Evolutionary conservation across 2,113 vertebrate genomes (phyloP).

Genomic region (Ceyx cyanopectus): DNA sequence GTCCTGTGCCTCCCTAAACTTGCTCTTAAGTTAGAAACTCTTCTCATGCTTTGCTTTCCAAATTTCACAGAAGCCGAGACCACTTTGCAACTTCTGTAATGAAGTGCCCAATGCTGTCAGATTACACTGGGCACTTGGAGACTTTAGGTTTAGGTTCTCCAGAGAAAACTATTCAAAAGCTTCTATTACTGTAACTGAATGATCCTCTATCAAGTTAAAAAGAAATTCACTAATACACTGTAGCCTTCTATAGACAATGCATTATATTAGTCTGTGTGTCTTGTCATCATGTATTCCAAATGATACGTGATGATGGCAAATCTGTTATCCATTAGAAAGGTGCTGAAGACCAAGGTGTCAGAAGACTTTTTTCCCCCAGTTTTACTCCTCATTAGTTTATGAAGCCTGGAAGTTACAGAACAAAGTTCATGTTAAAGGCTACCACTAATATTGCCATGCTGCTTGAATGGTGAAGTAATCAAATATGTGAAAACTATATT

Average conservation of each 20-base stretch:
- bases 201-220: background rate
- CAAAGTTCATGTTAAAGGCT: conserved; percentile 56
- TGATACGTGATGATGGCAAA: conserved; percentile 30
- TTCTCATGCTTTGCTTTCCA: background rate
- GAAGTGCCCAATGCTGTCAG: background rate
- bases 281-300: conserved; percentile 47
- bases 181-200: background rate
- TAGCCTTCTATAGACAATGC: background rate
- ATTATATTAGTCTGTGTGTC: conserved; percentile 19
- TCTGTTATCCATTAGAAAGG: conserved; percentile 65
- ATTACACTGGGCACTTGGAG: background rate
- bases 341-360: conserved; percentile 56
- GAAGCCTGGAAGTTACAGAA: conserved; percentile 52
- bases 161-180: background rate
- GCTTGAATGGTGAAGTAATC: conserved; percentile 45
- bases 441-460: conserved; percentile 14
- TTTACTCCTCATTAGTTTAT: conserved; percentile 64
- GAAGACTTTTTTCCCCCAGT: background rate
- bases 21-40: background rate
- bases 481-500: conserved; percentile 44
- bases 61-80: background rate
- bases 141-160: background rate
- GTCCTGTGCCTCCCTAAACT: background rate
- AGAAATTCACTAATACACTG: background rate
- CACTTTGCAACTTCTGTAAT: background rate